These are phyloP conservation scores for Homalodisca vitripennis DNA, from an alignment of 1,140 invertebrate species.

Conservation along the genomic window DNA sequence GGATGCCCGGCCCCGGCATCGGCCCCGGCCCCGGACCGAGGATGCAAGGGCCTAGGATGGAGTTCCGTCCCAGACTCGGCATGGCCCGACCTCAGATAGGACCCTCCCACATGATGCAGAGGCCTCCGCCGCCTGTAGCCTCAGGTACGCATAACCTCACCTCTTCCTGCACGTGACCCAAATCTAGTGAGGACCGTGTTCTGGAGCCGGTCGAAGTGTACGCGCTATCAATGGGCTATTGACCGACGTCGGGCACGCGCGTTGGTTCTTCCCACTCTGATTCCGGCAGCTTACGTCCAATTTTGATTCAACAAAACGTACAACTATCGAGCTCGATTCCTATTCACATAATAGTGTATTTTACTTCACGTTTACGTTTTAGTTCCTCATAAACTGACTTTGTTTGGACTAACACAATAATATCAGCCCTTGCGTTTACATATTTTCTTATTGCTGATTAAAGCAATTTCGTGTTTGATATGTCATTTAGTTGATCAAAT, in stretches of 20 bases:
- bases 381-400: too few relatives aligned
- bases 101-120: slow-evolving; percentile 37
- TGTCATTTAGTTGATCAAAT: too few relatives aligned
- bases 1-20: slow-evolving; percentile 25
- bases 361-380: too few relatives aligned
- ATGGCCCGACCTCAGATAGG: slow-evolving; percentile 36
- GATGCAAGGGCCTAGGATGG: slow-evolving; percentile 28
- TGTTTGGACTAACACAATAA: too few relatives aligned
- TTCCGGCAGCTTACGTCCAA: too few relatives aligned
- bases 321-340: too few relatives aligned
- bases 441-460: too few relatives aligned
- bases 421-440: too few relatives aligned
- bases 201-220: background rate
- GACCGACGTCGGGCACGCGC: background rate
- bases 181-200: background rate
- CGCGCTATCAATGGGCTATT: slow-evolving; percentile 19
- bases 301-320: too few relatives aligned
- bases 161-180: background rate
- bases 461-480: too few relatives aligned
- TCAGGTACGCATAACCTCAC: background rate
- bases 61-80: slow-evolving; percentile 34
- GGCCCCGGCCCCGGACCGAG: slow-evolving; percentile 21
- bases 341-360: too few relatives aligned
- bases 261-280: background rate
- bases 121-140: slow-evolving; percentile 37